Conservation (phyloP, 2,888 invertebrate genomes). For the Latrodectus elegans region DNA sequence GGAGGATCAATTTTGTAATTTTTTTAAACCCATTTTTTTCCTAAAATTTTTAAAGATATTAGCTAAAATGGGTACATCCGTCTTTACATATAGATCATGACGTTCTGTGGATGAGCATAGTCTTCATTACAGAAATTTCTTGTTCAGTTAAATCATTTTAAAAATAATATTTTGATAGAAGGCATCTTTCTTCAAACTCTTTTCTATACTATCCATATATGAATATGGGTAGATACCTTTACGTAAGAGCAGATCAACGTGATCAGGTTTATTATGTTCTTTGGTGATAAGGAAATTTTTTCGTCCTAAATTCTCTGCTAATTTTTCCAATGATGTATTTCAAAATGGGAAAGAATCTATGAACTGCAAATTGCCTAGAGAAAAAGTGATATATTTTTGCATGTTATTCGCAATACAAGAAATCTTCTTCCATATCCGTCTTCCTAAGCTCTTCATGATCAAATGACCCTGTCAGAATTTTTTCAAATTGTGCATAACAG, state of each 20-base stretch:
- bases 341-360: slow-evolving; percentile 17
- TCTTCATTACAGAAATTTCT: no score
- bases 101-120: no score
- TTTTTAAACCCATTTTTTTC: neutral
- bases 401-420: slow-evolving; percentile 13
- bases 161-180: neutral
- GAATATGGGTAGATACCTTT: neutral
- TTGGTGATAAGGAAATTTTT: neutral
- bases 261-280: no score
- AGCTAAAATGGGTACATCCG: no score
- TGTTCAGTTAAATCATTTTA: no score
- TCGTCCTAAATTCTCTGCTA: neutral
- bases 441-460: slow-evolving; percentile 7
- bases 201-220: neutral
- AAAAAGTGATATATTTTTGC: slow-evolving; percentile 11
- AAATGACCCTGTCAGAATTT: neutral
- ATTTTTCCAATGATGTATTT: slow-evolving; percentile 27
- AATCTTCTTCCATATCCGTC: neutral
- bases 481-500: slow-evolving; percentile 16
- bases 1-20: slow-evolving; percentile 1
- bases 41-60: neutral
- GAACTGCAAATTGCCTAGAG: slow-evolving; percentile 1
- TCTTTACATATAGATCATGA: no score
- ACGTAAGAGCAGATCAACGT: neutral
- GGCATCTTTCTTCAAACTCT: neutral